phyloP scores from a whole-genome alignment of 2,113 vertebrate species.

The Protobothrops flavoviridis region DNA sequence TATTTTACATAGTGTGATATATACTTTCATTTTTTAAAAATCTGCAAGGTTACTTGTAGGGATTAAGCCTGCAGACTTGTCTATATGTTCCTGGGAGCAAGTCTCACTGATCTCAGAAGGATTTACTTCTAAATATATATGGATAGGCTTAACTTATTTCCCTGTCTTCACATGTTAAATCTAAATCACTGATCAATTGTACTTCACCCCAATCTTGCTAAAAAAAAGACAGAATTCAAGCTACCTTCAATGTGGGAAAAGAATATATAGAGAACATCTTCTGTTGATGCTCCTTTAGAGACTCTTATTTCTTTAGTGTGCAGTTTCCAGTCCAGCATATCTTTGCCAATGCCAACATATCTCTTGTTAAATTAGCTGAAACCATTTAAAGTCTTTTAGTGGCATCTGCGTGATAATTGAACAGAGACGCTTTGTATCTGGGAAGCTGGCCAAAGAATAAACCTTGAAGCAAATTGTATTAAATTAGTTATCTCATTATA shows the following conservation, averaged over 20 bases:
- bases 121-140: not conserved
- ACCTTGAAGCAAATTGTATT: slow-evolving; percentile 77
- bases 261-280: not conserved
- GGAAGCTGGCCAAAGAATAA: slow-evolving; percentile 75
- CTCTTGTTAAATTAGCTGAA: slow-evolving; percentile 70
- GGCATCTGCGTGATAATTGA: slow-evolving; percentile 73
- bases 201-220: not conserved
- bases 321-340: slow-evolving; percentile 47
- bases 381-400: slow-evolving; percentile 66
- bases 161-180: not conserved
- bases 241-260: not conserved
- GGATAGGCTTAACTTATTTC: not conserved
- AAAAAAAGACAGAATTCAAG: not conserved
- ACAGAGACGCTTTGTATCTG: slow-evolving; percentile 70
- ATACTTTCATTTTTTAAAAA: not conserved
- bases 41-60: not conserved
- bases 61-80: not conserved
- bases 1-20: not conserved
- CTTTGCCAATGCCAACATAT: slow-evolving; percentile 48
- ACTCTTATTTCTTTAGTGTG: slow-evolving; percentile 39
- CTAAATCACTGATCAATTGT: not conserved
- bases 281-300: slow-evolving; percentile 14
- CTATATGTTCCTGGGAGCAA: too few relatives aligned
- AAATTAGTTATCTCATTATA: slow-evolving; percentile 76
- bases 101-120: not conserved